Evolutionary conservation across 2,888 invertebrate species (phyloP), one percentile per base, ranked within the genome.

Genomic region (Leucophenga maculata): DNA sequence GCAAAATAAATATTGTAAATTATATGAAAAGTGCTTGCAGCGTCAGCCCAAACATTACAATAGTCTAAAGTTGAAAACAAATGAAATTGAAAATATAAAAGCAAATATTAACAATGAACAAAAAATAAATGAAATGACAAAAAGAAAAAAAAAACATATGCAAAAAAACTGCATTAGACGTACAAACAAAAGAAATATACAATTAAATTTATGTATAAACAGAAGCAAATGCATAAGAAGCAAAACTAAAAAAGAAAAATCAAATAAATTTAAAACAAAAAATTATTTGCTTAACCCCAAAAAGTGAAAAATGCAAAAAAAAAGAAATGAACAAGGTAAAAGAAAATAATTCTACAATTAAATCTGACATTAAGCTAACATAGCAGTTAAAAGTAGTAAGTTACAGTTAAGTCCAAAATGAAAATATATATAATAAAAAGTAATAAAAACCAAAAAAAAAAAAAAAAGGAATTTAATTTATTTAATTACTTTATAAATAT

Each of bases 261-360:
- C 22, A 59, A 67, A 26, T 39, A 22, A 26, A 31, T 11, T 18
- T 16, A 48, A 52, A 14, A 50, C 59, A 59, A 48, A 18, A n/a
- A 55, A 66, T 59, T 59, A 67, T 26, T 59, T 48, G 44, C 52
- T 31, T 52, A 65, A 48, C 8, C 39, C 39, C 14, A 50, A 65
- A 26, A 26, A 16, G 20, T 13, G 46, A 20, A 62, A n/a, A 44
- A 46, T 9, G 3, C 16, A 18, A 6, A n/a, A 2, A 62, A 16
- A 66, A n/a, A n/a, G n/a, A 39, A 72, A 68, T 75, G 81, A 78
- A 83, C 82, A 80, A 80, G 80, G 82, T 73, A 82, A 75, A 72
- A 66, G 39, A 69, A 74, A 67, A 26, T 64, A 50, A 50, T 50
- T 16, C 6, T 16, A 50, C n/a, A 50, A n/a, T 16, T n/a, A 50